Percentiles rank a stretch among this genome's conserved stretches.
These are phyloP conservation scores for Orius insidiosus DNA, from an alignment of 1,140 invertebrate genomes.

Conservation along the genomic window DNA sequence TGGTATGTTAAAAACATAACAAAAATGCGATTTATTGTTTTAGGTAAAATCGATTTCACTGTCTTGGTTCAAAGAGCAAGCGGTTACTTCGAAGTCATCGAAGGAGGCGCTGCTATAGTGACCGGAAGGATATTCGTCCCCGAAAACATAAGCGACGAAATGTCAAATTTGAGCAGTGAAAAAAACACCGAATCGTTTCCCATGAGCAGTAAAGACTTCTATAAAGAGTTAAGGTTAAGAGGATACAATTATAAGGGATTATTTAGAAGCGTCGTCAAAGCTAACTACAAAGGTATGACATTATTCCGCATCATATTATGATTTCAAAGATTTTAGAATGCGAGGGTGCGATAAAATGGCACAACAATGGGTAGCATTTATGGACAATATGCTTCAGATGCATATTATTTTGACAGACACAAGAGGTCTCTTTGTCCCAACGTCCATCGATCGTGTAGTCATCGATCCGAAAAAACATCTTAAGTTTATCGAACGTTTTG, in stretches of 20 bases:
- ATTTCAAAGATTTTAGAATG: slow-evolving; percentile 25
- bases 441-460: slow-evolving; percentile 56
- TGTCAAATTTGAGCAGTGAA: slow-evolving; percentile 20
- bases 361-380: slow-evolving; percentile 80
- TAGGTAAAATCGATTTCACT: slow-evolving; percentile 47
- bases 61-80: slow-evolving; percentile 70
- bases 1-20: slow-evolving; percentile 23
- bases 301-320: too few species aligned
- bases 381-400: slow-evolving; percentile 85
- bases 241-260: slow-evolving; percentile 78
- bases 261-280: slow-evolving; percentile 45
- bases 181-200: slow-evolving; percentile 22
- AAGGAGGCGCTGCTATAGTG: slow-evolving; percentile 58
- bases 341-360: slow-evolving; percentile 36
- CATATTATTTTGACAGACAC: slow-evolving; percentile 59
- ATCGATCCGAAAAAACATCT: slow-evolving; percentile 55
- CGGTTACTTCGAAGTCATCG: slow-evolving; percentile 72
- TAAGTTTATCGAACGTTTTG: slow-evolving; percentile 17
- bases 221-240: slow-evolving; percentile 76
- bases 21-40: slow-evolving; percentile 4
- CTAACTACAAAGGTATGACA: slow-evolving; percentile 27
- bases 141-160: slow-evolving; percentile 28
- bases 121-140: slow-evolving; percentile 47
- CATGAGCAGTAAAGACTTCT: slow-evolving; percentile 57
- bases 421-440: slow-evolving; percentile 62